Conservation (phyloP, 2,797 vertebrate species). For the Lates japonicus region DNA sequence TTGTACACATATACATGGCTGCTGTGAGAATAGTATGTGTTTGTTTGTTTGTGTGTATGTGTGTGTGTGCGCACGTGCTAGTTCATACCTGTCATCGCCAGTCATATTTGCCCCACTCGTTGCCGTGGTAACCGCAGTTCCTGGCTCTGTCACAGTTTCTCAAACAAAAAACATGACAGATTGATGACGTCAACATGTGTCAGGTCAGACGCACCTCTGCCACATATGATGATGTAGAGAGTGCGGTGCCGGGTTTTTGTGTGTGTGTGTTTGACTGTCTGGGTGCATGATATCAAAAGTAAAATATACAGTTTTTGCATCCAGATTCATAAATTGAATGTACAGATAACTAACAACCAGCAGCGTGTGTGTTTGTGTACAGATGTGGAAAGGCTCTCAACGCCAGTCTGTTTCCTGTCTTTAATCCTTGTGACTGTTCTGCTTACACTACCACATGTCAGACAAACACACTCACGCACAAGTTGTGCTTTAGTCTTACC, state of each 20-base stretch:
- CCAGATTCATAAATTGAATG: neutral
- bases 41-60: neutral
- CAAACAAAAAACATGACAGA: slow-evolving; percentile 55
- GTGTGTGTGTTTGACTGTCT: neutral
- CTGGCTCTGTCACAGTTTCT: slow-evolving; percentile 50
- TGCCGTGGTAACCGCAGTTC: slow-evolving; percentile 61
- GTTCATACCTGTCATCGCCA: slow-evolving; percentile 31
- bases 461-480: slow-evolving; percentile 34
- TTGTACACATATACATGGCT: neutral
- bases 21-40: neutral
- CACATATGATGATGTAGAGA: neutral
- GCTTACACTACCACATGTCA: slow-evolving; percentile 57
- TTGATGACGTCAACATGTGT: slow-evolving; percentile 53
- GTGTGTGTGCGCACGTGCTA: neutral
- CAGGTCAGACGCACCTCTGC: slow-evolving; percentile 28
- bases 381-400: slow-evolving; percentile 39
- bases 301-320: neutral
- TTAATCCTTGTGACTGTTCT: slow-evolving; percentile 64
- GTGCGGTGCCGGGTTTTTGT: neutral
- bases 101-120: slow-evolving; percentile 38
- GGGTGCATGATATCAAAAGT: neutral
- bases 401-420: slow-evolving; percentile 65
- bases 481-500: slow-evolving; percentile 33
- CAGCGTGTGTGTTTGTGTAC: slow-evolving; percentile 36
- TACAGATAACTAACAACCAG: neutral